Evolutionary conservation across 2,888 invertebrate genomes (phyloP).

Genomic region (Noctua janthe): DNA sequence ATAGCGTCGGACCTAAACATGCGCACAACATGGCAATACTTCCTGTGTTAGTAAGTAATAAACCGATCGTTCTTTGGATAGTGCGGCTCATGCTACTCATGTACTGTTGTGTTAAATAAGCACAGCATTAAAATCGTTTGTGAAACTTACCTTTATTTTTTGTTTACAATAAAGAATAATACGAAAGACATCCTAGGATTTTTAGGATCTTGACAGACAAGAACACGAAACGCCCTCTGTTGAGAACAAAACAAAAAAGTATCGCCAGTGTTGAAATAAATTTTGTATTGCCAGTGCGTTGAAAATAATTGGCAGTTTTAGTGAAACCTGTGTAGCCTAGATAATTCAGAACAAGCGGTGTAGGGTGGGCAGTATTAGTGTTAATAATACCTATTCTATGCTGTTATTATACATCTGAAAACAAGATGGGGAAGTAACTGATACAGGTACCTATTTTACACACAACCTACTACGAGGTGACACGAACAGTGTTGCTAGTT

Average conservation of each 20-base stretch:
- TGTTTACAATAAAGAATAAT: background rate
- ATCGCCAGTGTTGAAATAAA: slow-evolving; percentile 78
- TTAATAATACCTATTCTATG: background rate
- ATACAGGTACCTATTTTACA: no score
- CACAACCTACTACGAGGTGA: background rate
- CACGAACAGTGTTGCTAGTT: background rate
- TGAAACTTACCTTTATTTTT: slow-evolving; percentile 31
- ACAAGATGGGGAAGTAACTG: background rate
- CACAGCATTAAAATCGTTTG: background rate
- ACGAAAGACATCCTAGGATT: slow-evolving; percentile 24
- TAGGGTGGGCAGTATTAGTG: background rate
- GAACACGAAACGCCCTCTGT: slow-evolving; percentile 68
- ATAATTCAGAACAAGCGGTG: background rate
- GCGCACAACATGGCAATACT: slow-evolving; percentile 50
- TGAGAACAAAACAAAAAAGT: slow-evolving; percentile 63
- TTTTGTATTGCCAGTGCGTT: slow-evolving; percentile 68
- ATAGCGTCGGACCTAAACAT: slow-evolving; percentile 12
- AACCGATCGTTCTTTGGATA: background rate
- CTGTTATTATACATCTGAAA: background rate
- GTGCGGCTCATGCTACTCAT: background rate
- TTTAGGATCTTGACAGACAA: slow-evolving; percentile 46
- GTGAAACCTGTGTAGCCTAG: background rate
- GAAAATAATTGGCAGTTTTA: slow-evolving; percentile 8
- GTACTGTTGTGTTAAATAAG: background rate
- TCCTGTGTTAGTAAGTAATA: background rate